Conservation (phyloP, 2,888 invertebrate species). For the Erebia aethiops region DNA sequence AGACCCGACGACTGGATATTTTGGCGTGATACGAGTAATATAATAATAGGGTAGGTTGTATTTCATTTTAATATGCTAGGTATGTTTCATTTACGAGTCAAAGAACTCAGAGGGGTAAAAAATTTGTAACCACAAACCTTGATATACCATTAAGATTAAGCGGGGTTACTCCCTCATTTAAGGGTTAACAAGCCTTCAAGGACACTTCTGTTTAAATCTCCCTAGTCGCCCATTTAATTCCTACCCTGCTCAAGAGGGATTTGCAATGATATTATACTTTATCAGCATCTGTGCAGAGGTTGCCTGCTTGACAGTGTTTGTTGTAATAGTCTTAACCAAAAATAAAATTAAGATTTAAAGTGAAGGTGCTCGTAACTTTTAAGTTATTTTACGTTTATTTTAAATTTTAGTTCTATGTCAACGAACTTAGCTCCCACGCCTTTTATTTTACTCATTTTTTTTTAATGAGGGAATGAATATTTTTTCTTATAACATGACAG, state of each 20-base stretch:
- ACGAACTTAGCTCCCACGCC: background rate
- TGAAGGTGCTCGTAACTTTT: too few species aligned
- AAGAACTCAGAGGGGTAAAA: background rate
- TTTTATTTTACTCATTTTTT: background rate
- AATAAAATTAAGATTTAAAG: too few species aligned
- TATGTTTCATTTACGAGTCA: background rate
- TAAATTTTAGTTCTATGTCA: background rate
- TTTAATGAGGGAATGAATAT: background rate
- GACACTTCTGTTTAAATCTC: slow-evolving; percentile 24
- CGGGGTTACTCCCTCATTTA: slow-evolving; percentile 33
- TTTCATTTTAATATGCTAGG: too few species aligned
- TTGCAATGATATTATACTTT: background rate
- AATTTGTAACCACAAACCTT: slow-evolving; percentile 25
- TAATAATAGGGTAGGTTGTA: too few species aligned
- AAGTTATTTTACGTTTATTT: background rate
- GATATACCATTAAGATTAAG: slow-evolving; percentile 39
- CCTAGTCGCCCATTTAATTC: slow-evolving; percentile 28
- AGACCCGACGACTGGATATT: too few species aligned
- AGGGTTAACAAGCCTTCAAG: slow-evolving; percentile 34
- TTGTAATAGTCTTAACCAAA: too few species aligned
- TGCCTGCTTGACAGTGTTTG: background rate
- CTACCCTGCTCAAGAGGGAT: slow-evolving; percentile 4
- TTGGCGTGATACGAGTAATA: too few species aligned
- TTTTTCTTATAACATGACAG: too few species aligned
- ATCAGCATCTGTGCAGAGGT: background rate